These are phyloP conservation scores for Pygoscelis antarcticus DNA, from an alignment of 2,113 vertebrate genomes.

Conservation along the genomic window DNA sequence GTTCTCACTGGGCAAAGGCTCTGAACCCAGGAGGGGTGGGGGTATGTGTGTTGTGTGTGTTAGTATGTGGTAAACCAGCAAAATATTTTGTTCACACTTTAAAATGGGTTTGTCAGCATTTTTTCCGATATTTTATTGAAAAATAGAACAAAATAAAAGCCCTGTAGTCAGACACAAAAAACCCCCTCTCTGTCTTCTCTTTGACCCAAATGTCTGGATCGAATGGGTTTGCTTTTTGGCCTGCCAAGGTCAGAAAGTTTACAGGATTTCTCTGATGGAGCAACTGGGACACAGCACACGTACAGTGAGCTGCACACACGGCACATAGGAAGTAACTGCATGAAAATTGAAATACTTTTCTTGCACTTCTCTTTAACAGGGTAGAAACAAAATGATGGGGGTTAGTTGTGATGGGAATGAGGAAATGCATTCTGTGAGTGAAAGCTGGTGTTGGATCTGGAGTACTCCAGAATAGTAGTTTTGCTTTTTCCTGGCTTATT, in stretches of 20 bases:
- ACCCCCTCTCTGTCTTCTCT: not conserved
- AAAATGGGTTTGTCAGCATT: not conserved
- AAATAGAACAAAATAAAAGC: not conserved
- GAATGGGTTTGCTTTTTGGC: not conserved
- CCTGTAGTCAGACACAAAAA: not conserved
- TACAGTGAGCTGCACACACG: not conserved
- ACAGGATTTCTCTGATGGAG: not conserved
- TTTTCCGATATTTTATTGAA: not conserved
- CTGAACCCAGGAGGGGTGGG: not conserved
- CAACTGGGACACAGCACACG: not conserved
- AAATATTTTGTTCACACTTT: not conserved
- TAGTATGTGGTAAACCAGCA: not conserved
- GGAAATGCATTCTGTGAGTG: not conserved
- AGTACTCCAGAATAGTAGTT: not conserved
- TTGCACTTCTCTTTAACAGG: not conserved
- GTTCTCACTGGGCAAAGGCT: not conserved
- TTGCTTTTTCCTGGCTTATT: not conserved
- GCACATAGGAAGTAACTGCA: fast-evolving
- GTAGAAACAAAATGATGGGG: not conserved
- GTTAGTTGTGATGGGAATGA: not conserved
- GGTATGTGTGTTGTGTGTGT: not conserved
- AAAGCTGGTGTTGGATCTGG: not conserved
- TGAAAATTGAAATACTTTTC: not conserved
- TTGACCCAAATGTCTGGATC: not conserved
- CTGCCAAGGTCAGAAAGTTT: not conserved